Conservation (phyloP, 23 tunicate genomes). For the Halocynthia roretzi region DNA sequence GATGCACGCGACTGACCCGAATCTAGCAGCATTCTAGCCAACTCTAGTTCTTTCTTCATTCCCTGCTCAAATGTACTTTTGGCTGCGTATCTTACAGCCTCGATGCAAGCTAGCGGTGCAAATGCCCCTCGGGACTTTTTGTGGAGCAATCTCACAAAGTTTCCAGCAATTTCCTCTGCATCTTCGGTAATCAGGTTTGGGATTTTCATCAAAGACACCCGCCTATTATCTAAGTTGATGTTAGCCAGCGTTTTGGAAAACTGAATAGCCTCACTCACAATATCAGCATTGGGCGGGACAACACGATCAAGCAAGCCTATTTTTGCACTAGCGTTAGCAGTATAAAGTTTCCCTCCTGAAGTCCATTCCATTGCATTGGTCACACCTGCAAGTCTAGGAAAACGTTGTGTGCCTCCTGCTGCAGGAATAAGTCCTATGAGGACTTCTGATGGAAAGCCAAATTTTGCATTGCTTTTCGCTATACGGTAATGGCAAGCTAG, state of each 20-base stretch:
- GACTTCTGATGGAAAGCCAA: conserved; percentile 51
- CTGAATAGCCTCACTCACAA: conserved; percentile 3
- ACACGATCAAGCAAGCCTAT: conserved; percentile 20
- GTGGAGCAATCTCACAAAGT: conserved; percentile 1
- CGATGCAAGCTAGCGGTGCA: conserved; percentile 52
- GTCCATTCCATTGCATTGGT: conserved; percentile 30
- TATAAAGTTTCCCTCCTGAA: conserved; percentile 21
- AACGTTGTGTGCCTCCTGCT: conserved; percentile 64
- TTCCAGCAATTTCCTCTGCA: conserved; percentile 10
- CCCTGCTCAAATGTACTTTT: conserved; percentile 34
- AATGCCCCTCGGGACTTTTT: conserved; percentile 45
- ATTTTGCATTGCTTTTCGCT: conserved; percentile 10
- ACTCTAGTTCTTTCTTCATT: conserved; percentile 28
- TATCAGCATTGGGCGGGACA: not conserved
- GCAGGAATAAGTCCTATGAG: conserved; percentile 55
- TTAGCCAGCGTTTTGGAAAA: not conserved
- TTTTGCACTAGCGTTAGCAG: conserved; percentile 16
- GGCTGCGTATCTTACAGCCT: conserved; percentile 11
- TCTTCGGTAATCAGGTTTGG: conserved; percentile 2
- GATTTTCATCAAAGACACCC: not conserved
- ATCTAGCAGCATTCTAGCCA: conserved; percentile 3
- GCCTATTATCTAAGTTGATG: conserved; percentile 1
- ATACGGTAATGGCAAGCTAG: conserved; percentile 54
- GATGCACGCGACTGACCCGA: conserved; percentile 55
- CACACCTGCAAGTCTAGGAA: conserved; percentile 43